These are phyloP conservation scores for Cosmia pyralina DNA, from an alignment of 2,888 invertebrate species.

Conservation along the genomic window DNA sequence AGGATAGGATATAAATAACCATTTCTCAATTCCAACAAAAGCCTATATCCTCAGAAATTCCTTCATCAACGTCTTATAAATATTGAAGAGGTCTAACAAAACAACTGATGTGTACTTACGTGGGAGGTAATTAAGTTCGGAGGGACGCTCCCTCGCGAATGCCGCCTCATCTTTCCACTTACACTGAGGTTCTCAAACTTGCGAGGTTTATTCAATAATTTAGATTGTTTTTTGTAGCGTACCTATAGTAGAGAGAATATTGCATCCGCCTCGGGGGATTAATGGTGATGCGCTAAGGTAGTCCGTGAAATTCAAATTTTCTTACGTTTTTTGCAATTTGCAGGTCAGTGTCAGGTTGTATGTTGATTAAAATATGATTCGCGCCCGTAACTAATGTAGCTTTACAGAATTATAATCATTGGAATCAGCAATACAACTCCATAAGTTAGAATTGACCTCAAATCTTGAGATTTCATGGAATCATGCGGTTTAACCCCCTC, in stretches of 20 bases:
- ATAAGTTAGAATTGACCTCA: too few species aligned
- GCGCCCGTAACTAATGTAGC: too few species aligned
- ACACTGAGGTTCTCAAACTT: constrained; percentile 62
- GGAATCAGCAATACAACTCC: too few species aligned
- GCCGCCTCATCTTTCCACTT: constrained; percentile 61
- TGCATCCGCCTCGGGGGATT: background rate
- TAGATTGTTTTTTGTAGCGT: background rate
- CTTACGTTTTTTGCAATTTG: too few species aligned
- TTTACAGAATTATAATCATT: too few species aligned
- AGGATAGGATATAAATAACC: too few species aligned
- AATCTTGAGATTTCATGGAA: too few species aligned
- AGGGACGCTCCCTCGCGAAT: constrained; percentile 60
- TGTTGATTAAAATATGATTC: too few species aligned
- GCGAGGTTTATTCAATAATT: constrained; percentile 35
- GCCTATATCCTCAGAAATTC: constrained; percentile 34
- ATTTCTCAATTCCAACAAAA: constrained; percentile 23
- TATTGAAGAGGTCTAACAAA: constrained; percentile 66
- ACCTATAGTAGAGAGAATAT: background rate
- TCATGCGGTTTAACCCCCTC: too few species aligned
- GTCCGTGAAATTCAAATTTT: too few species aligned
- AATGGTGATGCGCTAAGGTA: too few species aligned
- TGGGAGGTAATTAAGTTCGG: constrained; percentile 67
- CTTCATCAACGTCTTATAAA: constrained; percentile 66
- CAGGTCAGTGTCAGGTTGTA: too few species aligned
- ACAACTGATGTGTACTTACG: constrained; percentile 60